These are phyloP conservation scores for Ylistrum balloti DNA, from an alignment of 1,140 invertebrate genomes.

Conservation along the genomic window DNA sequence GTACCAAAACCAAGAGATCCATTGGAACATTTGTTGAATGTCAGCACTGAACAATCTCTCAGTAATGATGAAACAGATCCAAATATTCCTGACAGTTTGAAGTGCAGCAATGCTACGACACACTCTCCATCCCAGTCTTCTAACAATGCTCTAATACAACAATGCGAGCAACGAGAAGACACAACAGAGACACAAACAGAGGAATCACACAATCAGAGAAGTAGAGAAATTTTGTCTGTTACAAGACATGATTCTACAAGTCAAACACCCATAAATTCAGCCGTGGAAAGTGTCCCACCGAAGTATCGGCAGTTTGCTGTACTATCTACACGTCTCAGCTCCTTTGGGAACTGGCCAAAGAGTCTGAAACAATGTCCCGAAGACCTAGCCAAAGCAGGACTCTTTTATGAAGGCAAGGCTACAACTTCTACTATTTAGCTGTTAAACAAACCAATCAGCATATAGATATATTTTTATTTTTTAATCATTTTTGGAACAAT, in stretches of 20 bases:
- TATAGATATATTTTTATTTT: too few species aligned
- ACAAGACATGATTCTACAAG: background rate
- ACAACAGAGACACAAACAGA: background rate
- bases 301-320: conserved; percentile 57
- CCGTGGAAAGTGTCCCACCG: background rate
- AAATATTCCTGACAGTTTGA: too few species aligned
- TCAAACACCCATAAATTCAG: background rate
- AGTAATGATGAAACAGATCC: too few species aligned
- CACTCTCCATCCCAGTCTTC: too few species aligned
- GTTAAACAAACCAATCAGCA: too few species aligned
- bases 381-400: conserved; percentile 63
- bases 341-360: conserved; percentile 61
- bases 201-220: background rate
- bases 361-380: conserved; percentile 52
- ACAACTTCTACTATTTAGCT: background rate
- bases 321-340: conserved; percentile 55
- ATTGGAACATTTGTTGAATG: too few species aligned
- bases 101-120: too few species aligned
- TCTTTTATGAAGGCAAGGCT: conserved; percentile 63
- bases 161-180: too few species aligned
- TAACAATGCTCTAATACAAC: too few species aligned
- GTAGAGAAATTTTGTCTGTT: background rate
- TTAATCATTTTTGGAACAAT: too few species aligned
- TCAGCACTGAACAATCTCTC: too few species aligned
- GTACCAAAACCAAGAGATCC: too few species aligned